These are phyloP conservation scores for Palaemon carinicauda DNA, from an alignment of 1,140 invertebrate genomes.

Conservation along the genomic window DNA sequence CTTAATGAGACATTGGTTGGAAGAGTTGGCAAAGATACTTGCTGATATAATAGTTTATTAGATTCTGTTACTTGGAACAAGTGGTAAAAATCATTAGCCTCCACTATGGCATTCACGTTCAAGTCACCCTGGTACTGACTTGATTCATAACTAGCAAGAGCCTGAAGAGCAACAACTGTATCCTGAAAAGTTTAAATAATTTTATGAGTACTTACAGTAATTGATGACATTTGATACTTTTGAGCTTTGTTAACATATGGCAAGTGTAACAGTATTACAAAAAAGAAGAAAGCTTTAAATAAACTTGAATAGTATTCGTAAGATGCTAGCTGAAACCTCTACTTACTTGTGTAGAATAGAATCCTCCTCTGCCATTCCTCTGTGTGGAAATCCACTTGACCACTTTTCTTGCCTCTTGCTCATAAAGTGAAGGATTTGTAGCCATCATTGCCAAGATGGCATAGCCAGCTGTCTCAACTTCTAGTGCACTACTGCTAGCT, in stretches of 20 bases:
- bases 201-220: no score
- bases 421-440: no score
- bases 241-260: background rate
- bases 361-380: no score
- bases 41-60: slow-evolving; percentile 1
- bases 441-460: slow-evolving; percentile 71
- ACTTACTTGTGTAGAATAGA: background rate
- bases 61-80: background rate
- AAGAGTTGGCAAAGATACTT: background rate
- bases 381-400: no score
- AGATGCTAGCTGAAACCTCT: background rate
- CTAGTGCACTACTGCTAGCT: slow-evolving; percentile 64
- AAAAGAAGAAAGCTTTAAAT: background rate
- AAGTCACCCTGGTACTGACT: background rate
- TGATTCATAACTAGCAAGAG: background rate
- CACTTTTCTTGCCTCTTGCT: no score
- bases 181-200: background rate
- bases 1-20: background rate
- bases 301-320: background rate
- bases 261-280: background rate
- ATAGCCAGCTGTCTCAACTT: slow-evolving; percentile 81
- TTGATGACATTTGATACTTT: background rate
- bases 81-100: background rate
- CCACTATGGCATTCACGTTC: background rate
- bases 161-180: slow-evolving; percentile 25